Base-by-base conservation (phyloP, 1,140 invertebrate species). In the Palaemon carinicauda region DNA sequence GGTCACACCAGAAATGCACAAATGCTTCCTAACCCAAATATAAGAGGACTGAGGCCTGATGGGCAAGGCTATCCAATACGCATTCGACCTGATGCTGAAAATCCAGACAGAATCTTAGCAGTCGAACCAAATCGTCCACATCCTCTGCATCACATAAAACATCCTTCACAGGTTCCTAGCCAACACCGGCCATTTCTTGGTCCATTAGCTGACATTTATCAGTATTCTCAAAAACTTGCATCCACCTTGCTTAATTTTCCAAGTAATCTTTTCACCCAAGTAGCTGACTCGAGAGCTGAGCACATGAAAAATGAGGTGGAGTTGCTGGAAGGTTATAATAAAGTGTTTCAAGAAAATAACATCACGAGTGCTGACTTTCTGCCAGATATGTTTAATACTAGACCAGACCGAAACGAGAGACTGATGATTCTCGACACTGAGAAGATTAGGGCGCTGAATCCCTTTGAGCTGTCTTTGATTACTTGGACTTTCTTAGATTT, bases 401-500 rank as follows among this genome's bases (percentile, higher is more conserved):
- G 73, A 56, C 84, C 86, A 4, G 71, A 54, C 60, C 87, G 86
- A 54, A 83, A 87, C 29, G 84, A 89, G 33, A 79, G 85, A 14
- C 52, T 87, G 29, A 87, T 87, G 85, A 52, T 87, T 24, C 19
- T 82, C 29, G 85, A 87, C 71, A 74, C 87, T 19, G 79, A 80
- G n/a, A 84, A 80, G 53, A 65, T 88, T 17, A 51, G 80, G 19
- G 54, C 89, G 10, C 74, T 89, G 41, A 81, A 56, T 60, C 85
- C 89, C 14, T 87, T 89, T 60, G 89, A 89, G 41, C 29, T 89
- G 41, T 89, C 87, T 27, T 81, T 88, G 9, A 69, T 89, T 50
- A 88, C 89, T 9, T 89, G 87, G 80, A 89, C 89, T 10, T 89
- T 89, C 74, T 60, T 89, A 31, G 89, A 89, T 27, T 88, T 89